Percentiles rank a stretch among this genome's conserved stretches.
Conservation (phyloP, 2,797 vertebrate species). For the Anguilla anguilla region DNA sequence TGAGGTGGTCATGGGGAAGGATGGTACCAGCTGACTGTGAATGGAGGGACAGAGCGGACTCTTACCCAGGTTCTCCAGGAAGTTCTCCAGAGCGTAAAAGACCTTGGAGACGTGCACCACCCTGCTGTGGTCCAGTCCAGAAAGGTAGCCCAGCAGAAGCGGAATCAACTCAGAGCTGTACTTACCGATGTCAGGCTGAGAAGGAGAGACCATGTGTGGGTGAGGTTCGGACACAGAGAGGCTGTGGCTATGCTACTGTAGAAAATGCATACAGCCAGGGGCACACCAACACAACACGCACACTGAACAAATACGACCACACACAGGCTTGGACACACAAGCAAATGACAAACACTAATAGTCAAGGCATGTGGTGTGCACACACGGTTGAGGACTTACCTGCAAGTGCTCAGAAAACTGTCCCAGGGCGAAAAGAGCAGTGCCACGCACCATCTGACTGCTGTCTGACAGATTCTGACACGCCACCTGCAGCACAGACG, state of each 20-base stretch:
- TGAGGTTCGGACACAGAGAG: not conserved
- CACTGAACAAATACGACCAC: not conserved
- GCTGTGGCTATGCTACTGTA: not conserved
- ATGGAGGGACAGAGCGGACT: not conserved
- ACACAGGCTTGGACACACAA: not conserved
- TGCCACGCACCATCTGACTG: constrained; percentile 82
- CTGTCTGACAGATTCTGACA: constrained; percentile 80
- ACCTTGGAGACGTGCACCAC: constrained; percentile 83
- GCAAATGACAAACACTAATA: not conserved
- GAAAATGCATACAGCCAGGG: not conserved
- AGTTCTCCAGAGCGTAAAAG: constrained; percentile 91
- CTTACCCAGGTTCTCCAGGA: constrained; percentile 87
- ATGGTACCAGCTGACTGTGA: not conserved
- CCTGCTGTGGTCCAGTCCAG: constrained; percentile 74
- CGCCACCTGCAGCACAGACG: constrained; percentile 80
- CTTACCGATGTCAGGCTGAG: constrained; percentile 84
- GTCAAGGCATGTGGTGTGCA: not conserved
- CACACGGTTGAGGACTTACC: constrained; percentile 62
- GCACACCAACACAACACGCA: constrained; percentile 1
- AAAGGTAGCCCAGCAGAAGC: constrained; percentile 82
- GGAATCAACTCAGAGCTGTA: constrained; percentile 85
- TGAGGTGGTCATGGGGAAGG: too few relatives aligned
- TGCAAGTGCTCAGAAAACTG: constrained; percentile 91
- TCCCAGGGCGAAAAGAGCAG: constrained; percentile 84
- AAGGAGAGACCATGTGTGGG: constrained; percentile 12